Conservation (phyloP, 2,797 vertebrate genomes). For the Hirundo rustica region DNA sequence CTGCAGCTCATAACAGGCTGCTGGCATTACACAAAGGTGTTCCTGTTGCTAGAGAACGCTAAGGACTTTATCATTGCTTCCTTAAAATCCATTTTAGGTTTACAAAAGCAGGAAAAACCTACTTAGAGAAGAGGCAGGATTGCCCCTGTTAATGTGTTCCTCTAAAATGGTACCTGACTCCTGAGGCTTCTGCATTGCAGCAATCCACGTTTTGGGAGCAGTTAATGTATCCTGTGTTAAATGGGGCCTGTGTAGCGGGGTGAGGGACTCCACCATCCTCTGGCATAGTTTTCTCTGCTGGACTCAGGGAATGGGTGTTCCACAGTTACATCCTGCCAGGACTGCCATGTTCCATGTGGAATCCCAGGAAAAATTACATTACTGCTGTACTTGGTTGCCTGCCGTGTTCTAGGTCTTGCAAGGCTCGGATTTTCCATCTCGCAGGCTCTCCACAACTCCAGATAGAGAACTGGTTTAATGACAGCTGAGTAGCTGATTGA, state of each 20-base stretch:
- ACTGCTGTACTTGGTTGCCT: not conserved
- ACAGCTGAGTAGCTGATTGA: not conserved
- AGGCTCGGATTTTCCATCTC: not conserved
- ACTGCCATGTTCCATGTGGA: not conserved
- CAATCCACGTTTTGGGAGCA: not conserved
- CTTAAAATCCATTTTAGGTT: constrained; percentile 19
- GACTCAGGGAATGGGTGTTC: not conserved
- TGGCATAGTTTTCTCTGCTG: constrained; percentile 9
- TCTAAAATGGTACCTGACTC: not conserved
- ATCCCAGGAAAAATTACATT: not conserved
- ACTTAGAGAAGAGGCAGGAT: not conserved
- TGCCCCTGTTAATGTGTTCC: not conserved
- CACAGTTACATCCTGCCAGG: not conserved
- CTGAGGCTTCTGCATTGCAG: not conserved
- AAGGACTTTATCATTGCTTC: not conserved
- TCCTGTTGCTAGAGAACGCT: constrained; percentile 1
- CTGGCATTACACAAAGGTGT: not conserved
- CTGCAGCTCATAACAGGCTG: not conserved
- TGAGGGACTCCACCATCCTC: not conserved
- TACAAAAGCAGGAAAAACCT: constrained; percentile 30
- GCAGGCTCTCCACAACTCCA: not conserved
- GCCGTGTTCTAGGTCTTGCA: not conserved
- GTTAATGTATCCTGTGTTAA: not conserved
- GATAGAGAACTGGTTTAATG: not conserved
- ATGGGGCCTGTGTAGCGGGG: not conserved